Evolutionary conservation across 2,797 vertebrate species (phyloP).

Genomic region (Chelon auratus): DNA sequence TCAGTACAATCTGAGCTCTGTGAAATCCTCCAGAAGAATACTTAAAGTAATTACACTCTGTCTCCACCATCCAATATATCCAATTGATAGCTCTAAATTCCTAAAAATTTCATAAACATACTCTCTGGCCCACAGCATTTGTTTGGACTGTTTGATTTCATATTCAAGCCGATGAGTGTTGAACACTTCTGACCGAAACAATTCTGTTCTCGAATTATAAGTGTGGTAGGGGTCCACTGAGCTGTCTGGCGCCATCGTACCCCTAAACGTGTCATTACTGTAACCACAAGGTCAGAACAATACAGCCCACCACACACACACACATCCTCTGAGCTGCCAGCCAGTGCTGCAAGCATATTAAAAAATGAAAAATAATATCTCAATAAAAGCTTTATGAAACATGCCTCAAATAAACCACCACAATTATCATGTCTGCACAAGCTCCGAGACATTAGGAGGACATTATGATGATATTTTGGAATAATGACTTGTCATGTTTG

Average conservation of each 20-base stretch:
- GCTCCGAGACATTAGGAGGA: background rate
- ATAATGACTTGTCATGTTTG: slow-evolving; percentile 3
- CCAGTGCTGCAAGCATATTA: slow-evolving; percentile 22
- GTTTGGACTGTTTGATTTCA: slow-evolving; percentile 51
- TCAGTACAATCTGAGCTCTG: slow-evolving; percentile 11
- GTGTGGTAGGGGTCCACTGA: slow-evolving; percentile 65
- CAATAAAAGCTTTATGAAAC: slow-evolving; percentile 38
- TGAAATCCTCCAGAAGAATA: slow-evolving; percentile 47
- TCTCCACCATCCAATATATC: slow-evolving; percentile 47
- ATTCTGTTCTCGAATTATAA: slow-evolving; percentile 64
- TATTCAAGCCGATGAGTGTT: slow-evolving; percentile 35
- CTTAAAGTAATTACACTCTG: slow-evolving; percentile 57
- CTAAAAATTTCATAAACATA: slow-evolving; percentile 42
- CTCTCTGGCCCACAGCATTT: slow-evolving; percentile 36
- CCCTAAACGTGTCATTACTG: slow-evolving; percentile 88
- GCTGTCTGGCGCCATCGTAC: slow-evolving; percentile 85
- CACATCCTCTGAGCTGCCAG: slow-evolving; percentile 32
- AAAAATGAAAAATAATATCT: slow-evolving; percentile 46
- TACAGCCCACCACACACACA: slow-evolving; percentile 35
- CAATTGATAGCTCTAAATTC: slow-evolving; percentile 49
- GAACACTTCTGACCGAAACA: slow-evolving; percentile 63
- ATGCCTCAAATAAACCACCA: slow-evolving; percentile 41
- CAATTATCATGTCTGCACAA: slow-evolving; percentile 8
- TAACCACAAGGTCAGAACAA: slow-evolving; percentile 81
- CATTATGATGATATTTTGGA: slow-evolving; percentile 19